These are phyloP conservation scores for Stichodactyla mertensii DNA, from an alignment of 64 coral and sea anemone genomes.

Conservation along the genomic window DNA sequence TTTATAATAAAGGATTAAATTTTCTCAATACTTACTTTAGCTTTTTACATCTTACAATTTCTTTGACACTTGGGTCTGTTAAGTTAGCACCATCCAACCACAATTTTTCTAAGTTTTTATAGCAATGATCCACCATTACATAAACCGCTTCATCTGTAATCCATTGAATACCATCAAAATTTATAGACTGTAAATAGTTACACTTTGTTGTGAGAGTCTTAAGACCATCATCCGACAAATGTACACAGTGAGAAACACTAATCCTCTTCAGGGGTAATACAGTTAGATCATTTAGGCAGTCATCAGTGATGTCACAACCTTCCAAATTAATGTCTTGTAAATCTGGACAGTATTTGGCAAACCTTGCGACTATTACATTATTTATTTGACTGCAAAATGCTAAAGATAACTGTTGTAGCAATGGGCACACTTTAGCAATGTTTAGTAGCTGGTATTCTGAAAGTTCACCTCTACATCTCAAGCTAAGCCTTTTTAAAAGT, in stretches of 20 bases:
- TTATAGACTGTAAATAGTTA: slow-evolving; percentile 42
- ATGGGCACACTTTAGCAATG: slow-evolving; percentile 58
- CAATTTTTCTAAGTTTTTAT: slow-evolving; percentile 46
- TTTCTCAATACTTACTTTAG: slow-evolving; percentile 50
- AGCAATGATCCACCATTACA: slow-evolving; percentile 55
- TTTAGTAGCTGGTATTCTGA: neutral
- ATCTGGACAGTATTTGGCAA: slow-evolving; percentile 54
- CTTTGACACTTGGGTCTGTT: slow-evolving; percentile 58
- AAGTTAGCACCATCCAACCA: slow-evolving; percentile 94
- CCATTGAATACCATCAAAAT: slow-evolving; percentile 97
- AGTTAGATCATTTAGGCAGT: slow-evolving; percentile 29
- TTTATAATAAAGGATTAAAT: too few relatives aligned
- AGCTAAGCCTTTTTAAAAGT: slow-evolving; percentile 66
- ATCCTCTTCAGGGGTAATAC: slow-evolving; percentile 53
- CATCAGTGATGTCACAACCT: slow-evolving; percentile 78
- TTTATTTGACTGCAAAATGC: slow-evolving; percentile 72
- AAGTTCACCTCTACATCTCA: slow-evolving; percentile 42
- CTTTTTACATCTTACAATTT: slow-evolving; percentile 62
- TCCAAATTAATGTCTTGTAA: slow-evolving; percentile 65
- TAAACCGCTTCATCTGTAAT: slow-evolving; percentile 75
- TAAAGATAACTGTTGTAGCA: slow-evolving; percentile 52
- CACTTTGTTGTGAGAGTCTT: slow-evolving; percentile 41
- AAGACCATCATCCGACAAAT: slow-evolving; percentile 63
- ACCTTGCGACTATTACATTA: slow-evolving; percentile 41
- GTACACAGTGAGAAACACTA: slow-evolving; percentile 75